Base-by-base conservation (phyloP, 2,797 vertebrate genomes). In the Acomys russatus region DNA sequence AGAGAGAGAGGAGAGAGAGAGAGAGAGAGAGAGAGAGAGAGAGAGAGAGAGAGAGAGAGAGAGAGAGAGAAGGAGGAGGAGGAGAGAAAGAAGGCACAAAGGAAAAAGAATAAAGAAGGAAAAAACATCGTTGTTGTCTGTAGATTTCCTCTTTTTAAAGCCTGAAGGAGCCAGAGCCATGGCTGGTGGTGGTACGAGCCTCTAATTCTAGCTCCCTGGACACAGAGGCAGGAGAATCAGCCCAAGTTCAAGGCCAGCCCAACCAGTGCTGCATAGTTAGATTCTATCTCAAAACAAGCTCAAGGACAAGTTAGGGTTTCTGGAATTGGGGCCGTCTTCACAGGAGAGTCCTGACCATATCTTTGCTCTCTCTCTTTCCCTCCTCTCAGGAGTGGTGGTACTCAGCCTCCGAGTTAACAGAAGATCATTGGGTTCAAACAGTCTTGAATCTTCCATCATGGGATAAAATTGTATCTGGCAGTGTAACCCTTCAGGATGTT, bases 301-400 rank as follows among this genome's bases (percentile, higher is more conserved):
- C 61, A 38, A 33, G 54, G 49, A 18, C 14, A 3, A 3, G 1
- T 25, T 23, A 9, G 20, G 9, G 5, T 35, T 25, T 51, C 35
- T n/a, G 63, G 14, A 61, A 10, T 11, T 1, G 3, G n/a, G 10
- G 11, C n/a, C 1, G 63, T 11, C 51, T 11, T 66, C 28, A 1
- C 9, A 12, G 1, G 23, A 20, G 22, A 22, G 18, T 15, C 0
- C 64, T 70, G 74, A n/a, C 14, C 0, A 20, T 18, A 30, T 17
- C 71, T 59, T 14, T 15, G 38, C 6, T 44, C 18, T 54, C 18
- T 54, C 78, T n/a, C 51, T 33, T 4, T 71, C 1, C 15, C 59
- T 71, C 63, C 51, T 49, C 63, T 12, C 73, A 97, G 97, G 95
- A 96, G 6, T 73, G 96, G 94, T 97, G 97, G 97, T 97, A 94